phyloP scores from a whole-genome alignment of 1,140 invertebrate species.

The Asobara japonica region DNA sequence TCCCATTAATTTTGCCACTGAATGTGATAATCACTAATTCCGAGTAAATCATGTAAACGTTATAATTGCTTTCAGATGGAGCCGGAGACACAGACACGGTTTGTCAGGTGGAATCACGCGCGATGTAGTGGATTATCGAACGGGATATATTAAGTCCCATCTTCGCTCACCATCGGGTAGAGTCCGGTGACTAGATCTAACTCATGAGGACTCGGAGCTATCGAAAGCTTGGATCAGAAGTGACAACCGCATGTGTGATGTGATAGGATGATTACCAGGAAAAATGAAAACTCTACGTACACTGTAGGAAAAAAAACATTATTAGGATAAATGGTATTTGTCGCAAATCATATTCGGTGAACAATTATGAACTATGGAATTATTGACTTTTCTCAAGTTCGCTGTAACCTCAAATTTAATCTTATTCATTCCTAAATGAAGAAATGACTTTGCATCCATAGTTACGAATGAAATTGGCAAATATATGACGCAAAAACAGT shows the following conservation, averaged over 20 bases:
- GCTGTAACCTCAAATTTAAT: too few relatives aligned
- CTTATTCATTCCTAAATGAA: too few relatives aligned
- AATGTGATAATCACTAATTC: neutral
- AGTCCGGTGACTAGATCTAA: slow-evolving; percentile 75
- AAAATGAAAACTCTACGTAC: neutral
- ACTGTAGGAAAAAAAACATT: neutral
- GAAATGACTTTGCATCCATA: too few relatives aligned
- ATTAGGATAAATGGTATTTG: too few relatives aligned
- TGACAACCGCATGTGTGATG: neutral
- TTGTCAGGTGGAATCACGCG: slow-evolving; percentile 70
- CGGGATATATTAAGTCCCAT: slow-evolving; percentile 89
- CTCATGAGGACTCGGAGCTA: neutral
- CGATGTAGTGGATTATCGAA: slow-evolving; percentile 83
- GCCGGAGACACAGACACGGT: slow-evolving; percentile 73
- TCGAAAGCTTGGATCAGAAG: neutral
- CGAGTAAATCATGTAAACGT: neutral
- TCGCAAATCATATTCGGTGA: too few relatives aligned
- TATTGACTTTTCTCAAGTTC: too few relatives aligned
- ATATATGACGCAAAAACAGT: too few relatives aligned
- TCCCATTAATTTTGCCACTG: slow-evolving; percentile 12
- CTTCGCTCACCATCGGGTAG: slow-evolving; percentile 86
- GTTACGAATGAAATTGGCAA: too few relatives aligned
- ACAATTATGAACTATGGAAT: too few relatives aligned
- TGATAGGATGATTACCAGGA: slow-evolving; percentile 2
- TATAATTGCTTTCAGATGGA: slow-evolving; percentile 69